Evolutionary conservation across 1,140 invertebrate species (phyloP).

Genomic region (Gyrodactylus salaris): DNA sequence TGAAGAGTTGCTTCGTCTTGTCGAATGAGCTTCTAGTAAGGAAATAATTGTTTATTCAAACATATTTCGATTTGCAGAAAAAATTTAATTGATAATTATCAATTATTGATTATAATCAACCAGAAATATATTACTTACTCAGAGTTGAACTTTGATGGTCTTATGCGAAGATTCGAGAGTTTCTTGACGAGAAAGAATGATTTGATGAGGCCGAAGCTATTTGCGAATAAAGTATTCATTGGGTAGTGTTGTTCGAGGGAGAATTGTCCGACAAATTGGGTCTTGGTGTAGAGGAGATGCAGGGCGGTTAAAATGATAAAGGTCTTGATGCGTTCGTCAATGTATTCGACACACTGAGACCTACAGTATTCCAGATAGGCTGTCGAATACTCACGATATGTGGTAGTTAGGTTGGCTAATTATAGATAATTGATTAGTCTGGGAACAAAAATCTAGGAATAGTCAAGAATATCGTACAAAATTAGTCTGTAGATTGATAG

Average conservation of each 20-base stretch:
- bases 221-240: not conserved
- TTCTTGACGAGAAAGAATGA: not conserved
- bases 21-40: not conserved
- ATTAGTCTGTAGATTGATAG: not conserved
- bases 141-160: not conserved
- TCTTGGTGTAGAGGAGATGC: not conserved
- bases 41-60: not conserved
- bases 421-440: no score
- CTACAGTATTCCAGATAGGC: not conserved
- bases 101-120: not conserved
- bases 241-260: not conserved
- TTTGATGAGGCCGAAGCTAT: not conserved
- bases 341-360: not conserved
- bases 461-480: no score
- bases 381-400: not conserved
- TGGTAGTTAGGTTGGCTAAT: no score
- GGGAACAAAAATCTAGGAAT: no score
- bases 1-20: not conserved
- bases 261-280: not conserved
- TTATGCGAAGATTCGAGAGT: not conserved
- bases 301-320: not conserved
- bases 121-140: not conserved
- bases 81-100: not conserved
- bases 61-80: not conserved
- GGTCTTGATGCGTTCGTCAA: not conserved